Evolutionary conservation across 1,140 invertebrate genomes (phyloP).

Genomic region (Drosophila kanapiae): DNA sequence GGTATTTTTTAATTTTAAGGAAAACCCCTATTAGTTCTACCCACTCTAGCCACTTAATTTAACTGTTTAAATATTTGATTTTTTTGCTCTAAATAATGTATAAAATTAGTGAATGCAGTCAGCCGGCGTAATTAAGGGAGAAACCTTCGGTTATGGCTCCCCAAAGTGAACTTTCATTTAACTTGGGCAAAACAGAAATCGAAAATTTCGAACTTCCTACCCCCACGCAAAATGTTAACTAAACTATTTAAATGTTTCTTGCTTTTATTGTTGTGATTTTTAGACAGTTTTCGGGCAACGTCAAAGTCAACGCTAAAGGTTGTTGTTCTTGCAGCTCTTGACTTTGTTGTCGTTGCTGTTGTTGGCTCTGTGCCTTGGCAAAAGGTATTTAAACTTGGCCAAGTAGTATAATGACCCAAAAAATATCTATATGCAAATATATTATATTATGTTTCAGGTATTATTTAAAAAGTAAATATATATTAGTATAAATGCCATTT

Average conservation of each 20-base stretch:
- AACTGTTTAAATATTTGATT: too few relatives aligned
- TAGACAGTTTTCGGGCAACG: slow-evolving; percentile 45
- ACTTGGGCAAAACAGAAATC: slow-evolving; percentile 31
- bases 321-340: slow-evolving; percentile 27
- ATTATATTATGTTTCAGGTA: background rate
- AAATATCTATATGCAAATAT: background rate
- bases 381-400: background rate
- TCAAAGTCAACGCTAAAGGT: slow-evolving; percentile 42
- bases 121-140: slow-evolving; percentile 17
- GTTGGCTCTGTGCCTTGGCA: background rate
- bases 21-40: too few relatives aligned
- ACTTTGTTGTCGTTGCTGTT: slow-evolving; percentile 11
- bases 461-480: too few relatives aligned
- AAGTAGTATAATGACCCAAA: rapidly evolving
- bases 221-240: slow-evolving; percentile 27
- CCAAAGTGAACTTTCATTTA: slow-evolving; percentile 41
- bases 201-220: slow-evolving; percentile 2
- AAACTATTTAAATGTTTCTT: slow-evolving; percentile 44
- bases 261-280: slow-evolving; percentile 28
- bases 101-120: background rate
- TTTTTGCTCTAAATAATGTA: background rate
- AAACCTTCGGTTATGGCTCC: slow-evolving; percentile 10
- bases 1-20: too few relatives aligned
- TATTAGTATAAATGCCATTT: too few relatives aligned
- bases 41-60: too few relatives aligned